phyloP scores from a whole-genome alignment of 2,797 vertebrate genomes.

The Somateria mollissima region DNA sequence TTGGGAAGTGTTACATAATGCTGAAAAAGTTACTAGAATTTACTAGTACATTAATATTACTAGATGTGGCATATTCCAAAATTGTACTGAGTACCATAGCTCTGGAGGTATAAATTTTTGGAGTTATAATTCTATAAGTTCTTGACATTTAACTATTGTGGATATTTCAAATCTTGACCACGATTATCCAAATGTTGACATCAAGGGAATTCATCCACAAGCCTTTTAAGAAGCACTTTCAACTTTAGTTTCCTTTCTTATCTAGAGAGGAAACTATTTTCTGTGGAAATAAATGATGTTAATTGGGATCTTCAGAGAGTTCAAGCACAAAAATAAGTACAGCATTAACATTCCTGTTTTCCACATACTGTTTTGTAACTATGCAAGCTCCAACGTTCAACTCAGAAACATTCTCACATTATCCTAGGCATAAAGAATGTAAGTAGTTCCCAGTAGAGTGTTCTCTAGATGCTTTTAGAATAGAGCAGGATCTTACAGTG shows the following conservation, averaged over 20 bases:
- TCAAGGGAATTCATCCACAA: background rate
- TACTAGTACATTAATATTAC: background rate
- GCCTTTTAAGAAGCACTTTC: background rate
- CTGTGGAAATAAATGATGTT: background rate
- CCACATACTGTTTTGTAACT: background rate
- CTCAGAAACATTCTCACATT: too few relatives aligned
- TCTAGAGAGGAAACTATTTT: background rate
- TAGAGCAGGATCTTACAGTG: background rate
- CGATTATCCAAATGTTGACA: background rate
- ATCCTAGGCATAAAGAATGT: background rate
- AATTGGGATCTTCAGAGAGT: background rate
- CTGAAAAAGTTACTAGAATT: background rate
- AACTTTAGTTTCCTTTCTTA: background rate
- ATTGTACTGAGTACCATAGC: background rate
- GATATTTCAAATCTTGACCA: background rate
- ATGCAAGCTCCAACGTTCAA: background rate
- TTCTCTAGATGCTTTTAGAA: background rate
- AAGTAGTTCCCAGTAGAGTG: background rate
- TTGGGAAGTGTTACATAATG: background rate
- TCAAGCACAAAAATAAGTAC: background rate
- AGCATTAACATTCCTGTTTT: background rate
- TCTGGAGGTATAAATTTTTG: background rate
- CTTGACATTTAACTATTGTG: background rate
- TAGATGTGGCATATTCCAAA: background rate
- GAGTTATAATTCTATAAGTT: background rate